phyloP scores from a whole-genome alignment of 2,113 vertebrate species.

The Actenoides hombroni region DNA sequence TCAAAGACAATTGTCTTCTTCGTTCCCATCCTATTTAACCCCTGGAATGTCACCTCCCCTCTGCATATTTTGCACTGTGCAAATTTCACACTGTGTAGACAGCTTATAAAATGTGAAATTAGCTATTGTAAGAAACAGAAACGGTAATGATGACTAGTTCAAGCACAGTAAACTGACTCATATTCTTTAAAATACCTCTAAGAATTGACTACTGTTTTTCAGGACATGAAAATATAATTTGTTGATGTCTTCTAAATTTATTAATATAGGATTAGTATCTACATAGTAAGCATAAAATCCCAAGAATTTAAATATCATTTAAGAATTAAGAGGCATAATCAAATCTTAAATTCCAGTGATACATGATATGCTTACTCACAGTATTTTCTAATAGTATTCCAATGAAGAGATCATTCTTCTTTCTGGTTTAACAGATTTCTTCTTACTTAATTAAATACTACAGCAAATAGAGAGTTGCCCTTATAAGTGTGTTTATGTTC shows the following conservation, averaged over 20 bases:
- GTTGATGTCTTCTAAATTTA: not conserved
- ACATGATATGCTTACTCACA: rapidly evolving
- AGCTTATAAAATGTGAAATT: not conserved
- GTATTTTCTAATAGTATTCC: not conserved
- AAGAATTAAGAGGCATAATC: not conserved
- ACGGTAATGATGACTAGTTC: not conserved
- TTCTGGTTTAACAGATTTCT: not conserved
- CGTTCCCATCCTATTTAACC: not conserved
- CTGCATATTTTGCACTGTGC: rapidly evolving
- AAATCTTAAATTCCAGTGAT: not conserved
- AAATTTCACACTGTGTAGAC: not conserved
- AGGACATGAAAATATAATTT: not conserved
- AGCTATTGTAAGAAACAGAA: not conserved
- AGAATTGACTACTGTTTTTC: not conserved
- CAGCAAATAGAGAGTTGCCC: not conserved
- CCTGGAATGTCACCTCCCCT: not conserved
- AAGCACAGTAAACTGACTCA: not conserved
- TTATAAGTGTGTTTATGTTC: not conserved
- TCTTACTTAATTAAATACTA: not conserved
- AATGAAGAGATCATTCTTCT: not conserved
- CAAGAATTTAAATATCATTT: not conserved
- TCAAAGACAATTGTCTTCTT: not conserved
- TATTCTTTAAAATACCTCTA: not conserved
- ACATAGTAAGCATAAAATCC: too few relatives aligned
- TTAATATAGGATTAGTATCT: not conserved